phyloP scores from a whole-genome alignment of 2,113 vertebrate genomes.

The Psittacus erithacus region DNA sequence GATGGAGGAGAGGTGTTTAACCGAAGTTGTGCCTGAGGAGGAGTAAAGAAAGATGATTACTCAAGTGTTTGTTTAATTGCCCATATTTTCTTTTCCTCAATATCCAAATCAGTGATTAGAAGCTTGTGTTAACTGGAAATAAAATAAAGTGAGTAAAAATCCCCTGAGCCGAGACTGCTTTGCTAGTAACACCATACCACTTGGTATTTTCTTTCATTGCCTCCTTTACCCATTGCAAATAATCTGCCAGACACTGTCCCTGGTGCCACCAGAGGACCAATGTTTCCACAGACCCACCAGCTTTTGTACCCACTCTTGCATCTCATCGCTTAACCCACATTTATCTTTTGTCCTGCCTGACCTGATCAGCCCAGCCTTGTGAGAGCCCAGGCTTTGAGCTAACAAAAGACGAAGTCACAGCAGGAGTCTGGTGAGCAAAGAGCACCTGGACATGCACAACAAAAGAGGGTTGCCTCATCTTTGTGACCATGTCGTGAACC shows the following conservation, averaged over 20 bases:
- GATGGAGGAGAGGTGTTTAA: background rate
- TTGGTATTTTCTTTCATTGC: background rate
- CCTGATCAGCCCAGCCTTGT: background rate
- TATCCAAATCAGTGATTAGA: background rate
- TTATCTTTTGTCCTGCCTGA: background rate
- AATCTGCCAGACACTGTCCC: background rate
- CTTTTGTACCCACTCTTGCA: background rate
- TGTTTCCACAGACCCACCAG: background rate
- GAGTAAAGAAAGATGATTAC: background rate
- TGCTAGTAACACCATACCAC: background rate
- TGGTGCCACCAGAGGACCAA: background rate
- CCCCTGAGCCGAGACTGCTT: background rate
- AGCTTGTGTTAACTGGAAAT: background rate
- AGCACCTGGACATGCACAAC: background rate
- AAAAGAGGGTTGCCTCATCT: background rate
- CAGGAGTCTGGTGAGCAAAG: background rate
- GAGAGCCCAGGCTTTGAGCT: background rate
- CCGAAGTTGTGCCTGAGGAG: background rate
- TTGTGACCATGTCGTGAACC: background rate
- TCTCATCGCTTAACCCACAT: background rate
- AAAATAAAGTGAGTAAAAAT: background rate
- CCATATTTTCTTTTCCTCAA: background rate
- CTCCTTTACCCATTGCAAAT: background rate
- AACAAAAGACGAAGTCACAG: conserved; percentile 19
- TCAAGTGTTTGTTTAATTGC: background rate